These are phyloP conservation scores for Alligator sinensis DNA, from an alignment of 2,113 vertebrate species.

Conservation along the genomic window DNA sequence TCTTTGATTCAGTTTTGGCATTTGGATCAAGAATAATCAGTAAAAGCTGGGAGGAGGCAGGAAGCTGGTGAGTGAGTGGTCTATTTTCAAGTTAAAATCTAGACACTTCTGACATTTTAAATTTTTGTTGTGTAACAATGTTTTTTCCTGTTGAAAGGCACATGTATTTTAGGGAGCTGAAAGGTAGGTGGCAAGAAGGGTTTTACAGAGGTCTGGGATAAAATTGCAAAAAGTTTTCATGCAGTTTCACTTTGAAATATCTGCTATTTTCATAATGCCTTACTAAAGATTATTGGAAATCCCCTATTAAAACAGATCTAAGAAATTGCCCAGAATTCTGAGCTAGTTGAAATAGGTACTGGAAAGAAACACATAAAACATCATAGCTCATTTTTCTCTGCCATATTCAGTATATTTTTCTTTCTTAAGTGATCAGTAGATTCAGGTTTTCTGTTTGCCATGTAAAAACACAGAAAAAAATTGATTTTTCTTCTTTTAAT, in stretches of 20 bases:
- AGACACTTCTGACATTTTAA: neutral
- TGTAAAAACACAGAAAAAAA: too few relatives aligned
- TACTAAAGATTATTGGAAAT: neutral
- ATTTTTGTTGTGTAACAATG: neutral
- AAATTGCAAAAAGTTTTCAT: neutral
- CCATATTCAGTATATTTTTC: neutral
- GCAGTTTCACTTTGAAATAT: neutral
- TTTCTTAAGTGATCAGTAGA: neutral
- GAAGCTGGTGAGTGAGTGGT: too few relatives aligned
- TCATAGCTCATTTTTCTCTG: neutral
- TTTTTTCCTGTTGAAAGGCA: neutral
- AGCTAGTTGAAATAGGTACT: neutral
- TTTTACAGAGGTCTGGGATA: neutral
- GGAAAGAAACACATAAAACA: neutral
- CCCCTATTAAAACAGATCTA: neutral
- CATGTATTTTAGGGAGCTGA: neutral
- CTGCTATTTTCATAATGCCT: neutral
- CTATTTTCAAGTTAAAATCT: neutral
- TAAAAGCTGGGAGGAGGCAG: too few relatives aligned
- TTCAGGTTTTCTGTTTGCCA: too few relatives aligned
- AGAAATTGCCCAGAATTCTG: neutral
- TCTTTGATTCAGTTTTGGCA: neutral
- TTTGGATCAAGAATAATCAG: neutral
- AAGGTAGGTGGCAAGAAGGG: neutral
- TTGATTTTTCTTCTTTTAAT: neutral